Evolutionary conservation across 2,113 vertebrate genomes (phyloP).

Genomic region (Chionodraco myersi): DNA sequence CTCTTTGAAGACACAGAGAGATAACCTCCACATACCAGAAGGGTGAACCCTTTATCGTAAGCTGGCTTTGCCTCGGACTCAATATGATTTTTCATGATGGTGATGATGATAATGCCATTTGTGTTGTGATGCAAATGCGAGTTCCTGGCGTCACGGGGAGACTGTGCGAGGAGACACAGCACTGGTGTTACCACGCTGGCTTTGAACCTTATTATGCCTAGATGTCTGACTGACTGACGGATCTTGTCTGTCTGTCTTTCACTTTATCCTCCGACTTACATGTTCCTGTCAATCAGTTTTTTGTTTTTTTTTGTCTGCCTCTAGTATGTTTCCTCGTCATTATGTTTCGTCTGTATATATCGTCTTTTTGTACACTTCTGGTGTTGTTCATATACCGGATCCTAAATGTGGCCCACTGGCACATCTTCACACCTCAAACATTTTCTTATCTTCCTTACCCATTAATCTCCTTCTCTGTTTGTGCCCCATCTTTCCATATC

Average conservation of each 20-base stretch:
- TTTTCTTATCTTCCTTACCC: conserved; percentile 48
- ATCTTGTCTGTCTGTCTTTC: conserved; percentile 47
- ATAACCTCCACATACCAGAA: conserved; percentile 22
- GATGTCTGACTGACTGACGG: conserved; percentile 57
- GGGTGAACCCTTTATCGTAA: conserved; percentile 31
- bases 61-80: conserved; percentile 42
- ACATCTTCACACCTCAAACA: conserved; percentile 33
- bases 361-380: neutral
- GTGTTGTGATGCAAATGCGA: conserved; percentile 70
- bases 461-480: conserved; percentile 74
- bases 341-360: neutral
- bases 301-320: neutral
- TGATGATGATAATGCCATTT: conserved; percentile 74
- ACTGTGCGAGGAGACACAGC: conserved; percentile 42
- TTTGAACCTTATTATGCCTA: conserved; percentile 67
- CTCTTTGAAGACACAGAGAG: neutral
- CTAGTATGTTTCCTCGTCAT: too few relatives aligned
- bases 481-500: conserved; percentile 66
- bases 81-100: conserved; percentile 67
- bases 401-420: conserved; percentile 23
- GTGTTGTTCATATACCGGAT: neutral
- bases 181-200: conserved; percentile 51
- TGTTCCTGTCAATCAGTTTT: conserved; percentile 48
- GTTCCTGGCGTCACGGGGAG: conserved; percentile 62
- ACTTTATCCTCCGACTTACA: conserved; percentile 43